Evolutionary conservation across 2,797 vertebrate species (phyloP).

Genomic region (Dendrocincla fuliginosa): DNA sequence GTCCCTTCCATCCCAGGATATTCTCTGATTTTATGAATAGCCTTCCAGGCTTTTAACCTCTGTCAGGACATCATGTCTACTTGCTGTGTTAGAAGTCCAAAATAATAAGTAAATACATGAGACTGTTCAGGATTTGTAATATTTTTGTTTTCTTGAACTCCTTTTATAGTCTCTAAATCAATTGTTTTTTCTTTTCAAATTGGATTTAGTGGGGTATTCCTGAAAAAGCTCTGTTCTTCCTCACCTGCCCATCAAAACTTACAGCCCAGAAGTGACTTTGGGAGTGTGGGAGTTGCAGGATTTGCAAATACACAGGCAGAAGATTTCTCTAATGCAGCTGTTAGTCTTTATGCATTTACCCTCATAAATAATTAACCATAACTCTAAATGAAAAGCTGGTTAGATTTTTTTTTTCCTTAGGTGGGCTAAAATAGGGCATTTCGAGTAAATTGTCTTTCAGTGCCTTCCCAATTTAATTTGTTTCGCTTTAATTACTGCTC

Average conservation of each 20-base stretch:
- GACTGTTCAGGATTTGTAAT: not conserved
- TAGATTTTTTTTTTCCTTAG: not conserved
- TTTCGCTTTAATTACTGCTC: constrained; percentile 19
- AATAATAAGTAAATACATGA: not conserved
- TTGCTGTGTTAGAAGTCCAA: not conserved
- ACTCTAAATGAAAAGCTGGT: constrained; percentile 6
- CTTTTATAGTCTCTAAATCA: not conserved
- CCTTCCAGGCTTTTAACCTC: not conserved
- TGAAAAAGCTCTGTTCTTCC: not conserved
- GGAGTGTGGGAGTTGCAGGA: not conserved
- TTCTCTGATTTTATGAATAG: not conserved
- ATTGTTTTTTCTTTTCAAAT: not conserved
- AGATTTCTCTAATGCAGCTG: not conserved
- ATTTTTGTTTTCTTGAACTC: not conserved
- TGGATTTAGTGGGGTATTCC: not conserved
- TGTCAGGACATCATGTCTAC: not conserved
- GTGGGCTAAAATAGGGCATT: not conserved
- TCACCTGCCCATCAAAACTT: not conserved
- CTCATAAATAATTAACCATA: constrained; percentile 26
- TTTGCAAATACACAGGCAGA: not conserved
- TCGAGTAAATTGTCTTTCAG: constrained; percentile 11
- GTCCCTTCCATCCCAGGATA: not conserved
- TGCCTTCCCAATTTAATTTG: not conserved
- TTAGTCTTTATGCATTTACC: not conserved
- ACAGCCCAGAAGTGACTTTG: not conserved